Evolutionary conservation across 2,888 invertebrate genomes (phyloP).

Genomic region (Agrenia bidenticulata): DNA sequence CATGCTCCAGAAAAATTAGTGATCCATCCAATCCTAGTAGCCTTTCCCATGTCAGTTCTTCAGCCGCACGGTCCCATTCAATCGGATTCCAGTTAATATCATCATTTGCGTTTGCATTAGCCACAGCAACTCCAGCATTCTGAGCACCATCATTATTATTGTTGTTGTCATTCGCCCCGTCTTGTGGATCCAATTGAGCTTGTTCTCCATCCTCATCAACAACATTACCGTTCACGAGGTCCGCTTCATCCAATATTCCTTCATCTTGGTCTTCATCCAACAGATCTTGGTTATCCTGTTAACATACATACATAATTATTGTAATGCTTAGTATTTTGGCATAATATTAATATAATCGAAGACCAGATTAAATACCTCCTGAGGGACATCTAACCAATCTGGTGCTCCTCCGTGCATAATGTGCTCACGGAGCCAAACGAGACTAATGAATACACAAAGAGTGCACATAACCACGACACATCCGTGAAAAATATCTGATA

Average conservation of each 20-base stretch:
- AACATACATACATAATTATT: too few relatives aligned
- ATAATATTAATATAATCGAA: background rate
- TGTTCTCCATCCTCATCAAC: constrained; percentile 41
- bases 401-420: constrained; percentile 96
- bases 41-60: constrained; percentile 97
- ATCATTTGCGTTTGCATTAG: constrained; percentile 57
- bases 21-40: constrained; percentile 94
- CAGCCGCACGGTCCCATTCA: constrained; percentile 97
- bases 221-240: constrained; percentile 31
- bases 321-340: too few relatives aligned
- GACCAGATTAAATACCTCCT: constrained; percentile 35
- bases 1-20: constrained; percentile 94
- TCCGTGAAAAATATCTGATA: constrained; percentile 92
- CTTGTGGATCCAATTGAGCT: constrained; percentile 33
- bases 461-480: constrained; percentile 97
- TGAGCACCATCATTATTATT: constrained; percentile 41
- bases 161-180: constrained; percentile 34
- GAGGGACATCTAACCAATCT: constrained; percentile 77
- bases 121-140: constrained; percentile 20
- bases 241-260: constrained; percentile 36
- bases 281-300: constrained; percentile 23
- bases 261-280: constrained; percentile 51
- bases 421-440: constrained; percentile 97
- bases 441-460: constrained; percentile 89
- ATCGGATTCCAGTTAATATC: constrained; percentile 96